A percentile compares a stretch with the other conserved stretches of the same genome.
Conservation (phyloP, 2,113 vertebrate genomes). For the Campylomormyrus tamandua region DNA sequence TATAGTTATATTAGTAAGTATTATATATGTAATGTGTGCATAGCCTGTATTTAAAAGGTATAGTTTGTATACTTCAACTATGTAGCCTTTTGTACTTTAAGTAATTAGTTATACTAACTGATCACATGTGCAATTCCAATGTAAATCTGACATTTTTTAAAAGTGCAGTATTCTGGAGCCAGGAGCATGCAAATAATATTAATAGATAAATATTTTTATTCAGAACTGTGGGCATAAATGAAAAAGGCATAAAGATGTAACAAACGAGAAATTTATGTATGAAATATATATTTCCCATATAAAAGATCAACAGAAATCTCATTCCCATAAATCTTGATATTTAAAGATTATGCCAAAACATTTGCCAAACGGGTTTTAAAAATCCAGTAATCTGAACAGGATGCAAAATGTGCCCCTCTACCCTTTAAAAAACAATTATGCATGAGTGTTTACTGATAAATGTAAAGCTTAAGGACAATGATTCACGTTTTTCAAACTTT, state of each 20-base stretch:
- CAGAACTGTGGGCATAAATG: not conserved
- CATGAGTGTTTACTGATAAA: not conserved
- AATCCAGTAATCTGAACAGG: not conserved
- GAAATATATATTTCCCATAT: not conserved
- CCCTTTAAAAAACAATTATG: not conserved
- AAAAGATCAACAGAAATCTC: not conserved
- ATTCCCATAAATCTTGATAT: not conserved
- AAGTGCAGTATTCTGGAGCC: not conserved
- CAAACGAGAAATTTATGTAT: not conserved
- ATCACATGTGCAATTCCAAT: not conserved
- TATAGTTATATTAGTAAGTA: not conserved
- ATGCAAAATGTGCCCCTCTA: not conserved
- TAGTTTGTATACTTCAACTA: not conserved
- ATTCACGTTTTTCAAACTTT: not conserved
- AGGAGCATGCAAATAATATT: not conserved
- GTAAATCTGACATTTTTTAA: not conserved
- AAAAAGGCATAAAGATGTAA: not conserved
- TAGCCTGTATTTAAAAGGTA: not conserved
- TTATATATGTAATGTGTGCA: not conserved
- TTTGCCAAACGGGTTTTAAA: not conserved
- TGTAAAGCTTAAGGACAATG: not conserved
- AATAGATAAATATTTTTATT: not conserved
- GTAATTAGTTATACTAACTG: not conserved
- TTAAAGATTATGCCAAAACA: not conserved
- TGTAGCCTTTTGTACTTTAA: not conserved